Base-by-base conservation (phyloP, 2,888 invertebrate genomes). In the Rhaphigaster nebulosa region DNA sequence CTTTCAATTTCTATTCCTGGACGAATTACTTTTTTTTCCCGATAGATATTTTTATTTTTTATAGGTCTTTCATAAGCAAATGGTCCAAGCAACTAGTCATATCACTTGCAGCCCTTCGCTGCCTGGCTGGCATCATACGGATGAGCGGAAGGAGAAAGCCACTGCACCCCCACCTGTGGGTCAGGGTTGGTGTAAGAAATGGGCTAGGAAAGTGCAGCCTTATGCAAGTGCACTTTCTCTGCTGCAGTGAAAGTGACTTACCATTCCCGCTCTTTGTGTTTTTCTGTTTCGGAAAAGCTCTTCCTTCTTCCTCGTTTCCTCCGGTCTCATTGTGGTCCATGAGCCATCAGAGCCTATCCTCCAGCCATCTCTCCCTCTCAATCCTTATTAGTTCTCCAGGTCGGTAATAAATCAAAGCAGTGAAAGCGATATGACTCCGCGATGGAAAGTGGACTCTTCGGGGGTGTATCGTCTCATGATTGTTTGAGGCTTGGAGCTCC, bases 191-290 rank as follows among this genome's bases (percentile, higher is more conserved):
- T 65, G 90, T 29, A 70, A 76, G 54, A 90, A 84, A 60, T 90
- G 54, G 90, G 76, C 90, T 90, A 90, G 70, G 88, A 88, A 88
- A 88, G 88, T 88, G 88, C 88, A 88, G n/a, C n/a, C 84, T 88
- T 60, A 88, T 88, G 88, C 88, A 88, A 88, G 56, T 88, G 41
- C 65, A 88, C 88, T 90, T 50, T 80, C 90, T 84, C 90, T 45
- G 50, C 34, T 89, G 89, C 84, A 84, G 84, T 84, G 84, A 84
- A 84, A 84, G 84, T 84, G 45, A 41, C 45, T 38, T 38, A 38
- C 26, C 45, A n/a, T 50, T 50, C 84, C 84, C 45, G 3, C 45
- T 84, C 84, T 84, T 84, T 84, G 84, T 84, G 45, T 84, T 50
- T 84, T 84, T 84, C 84, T 84, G 26, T 84, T 50, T 84, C 45